These are phyloP conservation scores for Orbicella faveolata DNA, from an alignment of 64 coral and sea anemone genomes.

Conservation along the genomic window DNA sequence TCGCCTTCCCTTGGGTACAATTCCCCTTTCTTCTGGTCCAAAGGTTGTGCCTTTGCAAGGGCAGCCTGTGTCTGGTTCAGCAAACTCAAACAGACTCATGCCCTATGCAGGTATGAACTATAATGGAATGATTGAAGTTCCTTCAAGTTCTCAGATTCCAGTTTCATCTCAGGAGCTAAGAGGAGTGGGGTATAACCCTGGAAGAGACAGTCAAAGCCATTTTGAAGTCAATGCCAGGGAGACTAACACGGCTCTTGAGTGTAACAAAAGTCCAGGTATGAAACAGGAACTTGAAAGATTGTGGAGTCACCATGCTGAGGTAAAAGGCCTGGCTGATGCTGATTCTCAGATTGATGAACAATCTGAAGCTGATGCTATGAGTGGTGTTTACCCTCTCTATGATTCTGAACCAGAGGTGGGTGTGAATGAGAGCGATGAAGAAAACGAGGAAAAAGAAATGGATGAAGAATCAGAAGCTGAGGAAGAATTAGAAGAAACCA, in stretches of 20 bases:
- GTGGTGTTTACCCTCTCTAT: slow-evolving; percentile 59
- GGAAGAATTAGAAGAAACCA: slow-evolving; percentile 26
- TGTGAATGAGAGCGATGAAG: slow-evolving; percentile 8
- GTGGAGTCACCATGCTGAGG: neutral
- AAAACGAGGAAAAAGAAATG: slow-evolving; percentile 5
- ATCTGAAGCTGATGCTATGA: slow-evolving; percentile 52
- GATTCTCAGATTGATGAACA: slow-evolving; percentile 33
- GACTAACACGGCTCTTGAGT: neutral
- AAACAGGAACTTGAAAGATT: neutral
- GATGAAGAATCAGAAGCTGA: slow-evolving; percentile 15
- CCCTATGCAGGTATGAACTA: neutral
- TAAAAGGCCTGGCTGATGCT: neutral
- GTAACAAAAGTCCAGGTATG: neutral
- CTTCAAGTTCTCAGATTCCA: neutral
- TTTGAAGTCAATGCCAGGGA: neutral
- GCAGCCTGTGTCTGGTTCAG: neutral
- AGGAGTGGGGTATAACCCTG: neutral
- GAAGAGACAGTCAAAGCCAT: neutral
- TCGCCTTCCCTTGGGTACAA: neutral
- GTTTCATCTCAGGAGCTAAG: neutral
- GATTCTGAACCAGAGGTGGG: slow-evolving; percentile 32
- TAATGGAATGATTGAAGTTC: neutral
- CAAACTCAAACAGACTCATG: neutral
- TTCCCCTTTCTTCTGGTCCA: neutral
- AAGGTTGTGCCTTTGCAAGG: neutral